Evolutionary conservation across 2,797 vertebrate genomes (phyloP).

Genomic region (Manis pentadactyla): DNA sequence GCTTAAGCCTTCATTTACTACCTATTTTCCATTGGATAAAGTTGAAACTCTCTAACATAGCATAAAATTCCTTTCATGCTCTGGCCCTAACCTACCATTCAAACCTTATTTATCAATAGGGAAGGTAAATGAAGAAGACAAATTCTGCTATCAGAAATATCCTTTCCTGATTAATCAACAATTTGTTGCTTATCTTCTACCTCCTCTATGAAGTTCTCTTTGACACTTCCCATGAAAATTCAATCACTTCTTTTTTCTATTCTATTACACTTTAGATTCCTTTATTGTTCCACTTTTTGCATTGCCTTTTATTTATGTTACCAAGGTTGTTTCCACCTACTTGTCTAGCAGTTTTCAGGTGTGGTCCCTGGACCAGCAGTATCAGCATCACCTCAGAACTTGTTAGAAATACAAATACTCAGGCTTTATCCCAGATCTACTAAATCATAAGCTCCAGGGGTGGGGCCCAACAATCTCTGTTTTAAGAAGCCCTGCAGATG

Average conservation of each 20-base stretch:
- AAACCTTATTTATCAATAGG: neutral
- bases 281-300: neutral
- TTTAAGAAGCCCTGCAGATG: neutral
- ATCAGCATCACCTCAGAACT: neutral
- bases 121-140: neutral
- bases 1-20: neutral
- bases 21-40: neutral
- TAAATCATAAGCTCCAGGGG: neutral
- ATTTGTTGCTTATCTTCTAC: neutral
- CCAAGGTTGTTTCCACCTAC: neutral
- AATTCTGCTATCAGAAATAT: neutral
- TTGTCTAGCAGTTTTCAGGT: neutral
- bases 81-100: neutral
- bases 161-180: neutral
- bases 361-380: neutral
- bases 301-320: conserved; percentile 7
- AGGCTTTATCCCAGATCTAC: neutral
- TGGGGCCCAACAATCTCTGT: neutral
- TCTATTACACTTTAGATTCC: neutral
- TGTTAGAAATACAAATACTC: neutral
- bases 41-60: neutral
- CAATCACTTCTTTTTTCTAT: neutral
- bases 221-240: neutral
- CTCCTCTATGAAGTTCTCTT: neutral
- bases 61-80: neutral